Evolutionary conservation across 2,888 invertebrate species (phyloP).

Genomic region (Scrobipalpa costella): DNA sequence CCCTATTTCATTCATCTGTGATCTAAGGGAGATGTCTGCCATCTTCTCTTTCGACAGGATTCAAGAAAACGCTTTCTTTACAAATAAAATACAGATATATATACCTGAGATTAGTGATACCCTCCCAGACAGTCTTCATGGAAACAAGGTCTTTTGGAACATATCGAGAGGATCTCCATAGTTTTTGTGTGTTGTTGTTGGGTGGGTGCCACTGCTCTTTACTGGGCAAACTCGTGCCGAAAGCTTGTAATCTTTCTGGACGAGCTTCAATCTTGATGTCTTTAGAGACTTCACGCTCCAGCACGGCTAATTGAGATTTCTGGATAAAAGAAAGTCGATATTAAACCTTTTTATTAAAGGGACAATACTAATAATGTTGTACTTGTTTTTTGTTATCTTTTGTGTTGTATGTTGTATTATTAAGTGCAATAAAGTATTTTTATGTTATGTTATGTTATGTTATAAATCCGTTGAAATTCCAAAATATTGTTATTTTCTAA

Average conservation of each 20-base stretch:
- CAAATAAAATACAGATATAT: neutral
- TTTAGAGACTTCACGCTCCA: conserved; percentile 68
- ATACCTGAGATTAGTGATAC: conserved; percentile 82
- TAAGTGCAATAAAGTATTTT: no score
- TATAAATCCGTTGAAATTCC: no score
- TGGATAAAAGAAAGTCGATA: conserved; percentile 34
- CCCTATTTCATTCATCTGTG: no score
- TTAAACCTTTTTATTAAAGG: neutral
- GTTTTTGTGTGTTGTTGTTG: conserved; percentile 69
- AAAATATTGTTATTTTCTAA: no score
- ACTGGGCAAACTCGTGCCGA: conserved; percentile 72
- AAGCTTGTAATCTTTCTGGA: conserved; percentile 63
- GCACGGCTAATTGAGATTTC: conserved; percentile 56
- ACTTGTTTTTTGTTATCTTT: no score
- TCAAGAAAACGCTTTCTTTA: no score
- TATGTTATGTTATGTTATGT: no score
- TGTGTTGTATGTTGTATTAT: no score
- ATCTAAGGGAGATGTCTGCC: no score
- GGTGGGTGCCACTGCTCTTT: conserved; percentile 74
- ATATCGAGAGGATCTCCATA: conserved; percentile 80
- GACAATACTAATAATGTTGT: no score
- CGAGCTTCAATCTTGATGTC: conserved; percentile 74
- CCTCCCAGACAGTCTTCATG: conserved; percentile 84
- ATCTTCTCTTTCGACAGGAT: no score
- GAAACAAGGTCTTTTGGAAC: conserved; percentile 81